These are phyloP conservation scores for Sinocyclocheilus anshuiensis DNA, from an alignment of 2,113 vertebrate species.

Conservation along the genomic window DNA sequence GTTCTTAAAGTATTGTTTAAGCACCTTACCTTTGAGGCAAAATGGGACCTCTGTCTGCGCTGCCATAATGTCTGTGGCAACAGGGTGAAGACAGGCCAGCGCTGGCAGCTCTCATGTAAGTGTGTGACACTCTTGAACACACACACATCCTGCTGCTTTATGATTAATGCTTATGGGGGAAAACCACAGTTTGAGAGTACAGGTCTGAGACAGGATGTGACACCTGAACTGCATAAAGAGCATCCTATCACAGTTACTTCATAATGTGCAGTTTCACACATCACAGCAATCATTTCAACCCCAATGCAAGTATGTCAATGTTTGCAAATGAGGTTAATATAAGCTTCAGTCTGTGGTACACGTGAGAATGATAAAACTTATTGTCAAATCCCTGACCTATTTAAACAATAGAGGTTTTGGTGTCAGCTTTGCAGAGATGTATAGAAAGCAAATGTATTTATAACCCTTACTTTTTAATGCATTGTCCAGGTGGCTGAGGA, in stretches of 20 bases:
- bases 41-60: conserved; percentile 49
- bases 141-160: conserved; percentile 57
- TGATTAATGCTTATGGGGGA: conserved; percentile 54
- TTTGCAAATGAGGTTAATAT: not conserved
- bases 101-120: conserved; percentile 40
- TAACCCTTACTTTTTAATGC: not conserved
- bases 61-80: conserved; percentile 44
- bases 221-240: conserved; percentile 25
- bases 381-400: not conserved
- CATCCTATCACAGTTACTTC: not conserved
- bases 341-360: not conserved
- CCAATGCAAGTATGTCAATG: not conserved
- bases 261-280: conserved; percentile 6
- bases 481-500: not conserved
- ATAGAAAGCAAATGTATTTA: not conserved
- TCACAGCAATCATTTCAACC: not conserved
- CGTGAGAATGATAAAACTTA: not conserved
- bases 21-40: conserved; percentile 49
- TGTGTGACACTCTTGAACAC: conserved; percentile 9
- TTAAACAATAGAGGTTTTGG: not conserved
- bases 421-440: not conserved
- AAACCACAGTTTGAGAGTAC: conserved; percentile 51
- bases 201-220: conserved; percentile 58
- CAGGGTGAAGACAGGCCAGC: conserved; percentile 30
- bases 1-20: not conserved